phyloP scores from a whole-genome alignment of 2,113 vertebrate species.

The Serinus canaria region DNA sequence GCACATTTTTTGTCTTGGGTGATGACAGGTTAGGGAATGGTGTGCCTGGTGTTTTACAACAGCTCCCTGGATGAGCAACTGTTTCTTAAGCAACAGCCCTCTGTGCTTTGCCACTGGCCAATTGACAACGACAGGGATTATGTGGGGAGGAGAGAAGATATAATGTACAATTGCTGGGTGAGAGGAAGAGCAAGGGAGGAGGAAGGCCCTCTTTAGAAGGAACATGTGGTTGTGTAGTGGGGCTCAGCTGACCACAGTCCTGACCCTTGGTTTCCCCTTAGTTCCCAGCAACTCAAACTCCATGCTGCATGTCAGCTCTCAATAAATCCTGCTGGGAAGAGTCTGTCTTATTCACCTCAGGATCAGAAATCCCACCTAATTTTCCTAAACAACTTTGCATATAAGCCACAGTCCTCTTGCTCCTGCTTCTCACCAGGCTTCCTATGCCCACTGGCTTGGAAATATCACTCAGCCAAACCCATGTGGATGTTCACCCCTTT shows the following conservation, averaged over 20 bases:
- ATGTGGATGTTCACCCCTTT: neutral
- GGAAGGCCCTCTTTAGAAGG: neutral
- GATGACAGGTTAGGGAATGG: neutral
- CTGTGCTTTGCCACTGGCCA: neutral
- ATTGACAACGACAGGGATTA: neutral
- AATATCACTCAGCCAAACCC: neutral
- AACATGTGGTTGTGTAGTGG: neutral
- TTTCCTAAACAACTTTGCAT: neutral
- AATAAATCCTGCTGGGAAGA: neutral
- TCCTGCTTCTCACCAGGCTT: neutral
- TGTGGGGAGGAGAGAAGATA: neutral
- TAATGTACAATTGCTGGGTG: neutral
- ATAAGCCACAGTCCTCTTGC: neutral
- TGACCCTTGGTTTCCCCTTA: neutral
- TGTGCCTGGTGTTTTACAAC: neutral
- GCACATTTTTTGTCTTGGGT: neutral
- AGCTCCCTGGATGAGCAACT: neutral
- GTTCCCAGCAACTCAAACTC: neutral
- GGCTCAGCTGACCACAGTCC: neutral
- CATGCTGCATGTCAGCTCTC: neutral
- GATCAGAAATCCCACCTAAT: neutral
- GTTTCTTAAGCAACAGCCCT: neutral
- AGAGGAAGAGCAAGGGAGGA: neutral
- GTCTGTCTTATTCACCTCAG: neutral
- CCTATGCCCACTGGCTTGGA: neutral